Conservation (phyloP, 2,113 vertebrate genomes). For the Oreochromis niloticus region DNA sequence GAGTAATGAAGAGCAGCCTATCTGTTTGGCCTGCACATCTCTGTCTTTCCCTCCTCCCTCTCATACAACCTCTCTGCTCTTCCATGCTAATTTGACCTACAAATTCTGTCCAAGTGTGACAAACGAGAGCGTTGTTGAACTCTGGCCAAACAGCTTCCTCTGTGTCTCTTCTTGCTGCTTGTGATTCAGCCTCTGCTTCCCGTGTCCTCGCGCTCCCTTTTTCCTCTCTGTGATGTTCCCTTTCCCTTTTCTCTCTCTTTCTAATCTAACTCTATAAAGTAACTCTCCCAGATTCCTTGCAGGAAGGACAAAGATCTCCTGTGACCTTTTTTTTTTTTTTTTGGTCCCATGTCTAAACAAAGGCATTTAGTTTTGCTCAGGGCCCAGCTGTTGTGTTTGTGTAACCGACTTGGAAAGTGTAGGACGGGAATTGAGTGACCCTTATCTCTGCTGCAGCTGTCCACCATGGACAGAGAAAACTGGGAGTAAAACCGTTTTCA, state of each 20-base stretch:
- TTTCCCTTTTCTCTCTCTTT: not conserved
- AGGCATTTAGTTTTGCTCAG: conserved; percentile 24
- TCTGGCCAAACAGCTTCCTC: conserved; percentile 56
- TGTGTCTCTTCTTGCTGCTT: not conserved
- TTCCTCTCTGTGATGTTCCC: not conserved
- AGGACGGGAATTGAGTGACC: conserved; percentile 14
- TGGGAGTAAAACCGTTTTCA: not conserved
- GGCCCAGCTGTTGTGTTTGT: conserved; percentile 55
- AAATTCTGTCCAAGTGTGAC: conserved; percentile 72
- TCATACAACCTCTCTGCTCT: conserved; percentile 13
- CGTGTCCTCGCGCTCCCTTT: not conserved
- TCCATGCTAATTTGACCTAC: conserved; percentile 74
- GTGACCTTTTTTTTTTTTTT: not conserved
- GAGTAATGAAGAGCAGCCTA: conserved; percentile 38
- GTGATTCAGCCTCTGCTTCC: not conserved
- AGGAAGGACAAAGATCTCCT: conserved; percentile 4
- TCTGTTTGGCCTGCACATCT: conserved; percentile 22
- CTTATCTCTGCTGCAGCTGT: conserved; percentile 38
- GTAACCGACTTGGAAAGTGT: conserved; percentile 41
- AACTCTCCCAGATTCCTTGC: not conserved
- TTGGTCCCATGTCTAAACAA: not conserved
- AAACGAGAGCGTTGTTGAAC: conserved; percentile 62
- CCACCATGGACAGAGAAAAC: not conserved
- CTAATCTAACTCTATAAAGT: not conserved
- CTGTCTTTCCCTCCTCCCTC: conserved; percentile 2